Conservation (phyloP, 2,888 invertebrate genomes). For the Teinopalpus imperialis region DNA sequence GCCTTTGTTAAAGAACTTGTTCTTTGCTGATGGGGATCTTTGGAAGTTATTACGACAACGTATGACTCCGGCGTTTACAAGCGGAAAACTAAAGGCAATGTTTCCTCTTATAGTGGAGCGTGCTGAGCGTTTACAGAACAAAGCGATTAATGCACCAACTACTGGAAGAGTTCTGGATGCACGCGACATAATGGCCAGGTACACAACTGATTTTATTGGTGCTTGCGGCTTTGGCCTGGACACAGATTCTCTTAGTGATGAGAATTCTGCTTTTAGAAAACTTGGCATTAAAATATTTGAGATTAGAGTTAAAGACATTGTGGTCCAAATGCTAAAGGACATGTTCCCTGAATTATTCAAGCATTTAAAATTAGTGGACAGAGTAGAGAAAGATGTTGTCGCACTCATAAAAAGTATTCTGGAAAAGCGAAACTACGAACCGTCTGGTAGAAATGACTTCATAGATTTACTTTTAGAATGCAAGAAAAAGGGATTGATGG, state of each 20-base stretch:
- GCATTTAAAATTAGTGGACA: constrained; percentile 38
- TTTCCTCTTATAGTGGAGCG: constrained; percentile 9
- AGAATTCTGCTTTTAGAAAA: constrained; percentile 12
- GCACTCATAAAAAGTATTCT: constrained; percentile 40
- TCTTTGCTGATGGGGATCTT: constrained; percentile 54
- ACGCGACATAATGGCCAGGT: constrained; percentile 13
- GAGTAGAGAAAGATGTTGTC: constrained; percentile 48
- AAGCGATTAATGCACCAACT: neutral
- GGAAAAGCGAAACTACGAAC: constrained; percentile 43
- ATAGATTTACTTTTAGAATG: constrained; percentile 51
- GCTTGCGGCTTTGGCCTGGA: constrained; percentile 41
- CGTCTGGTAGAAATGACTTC: constrained; percentile 49
- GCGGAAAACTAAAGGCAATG: constrained; percentile 37
- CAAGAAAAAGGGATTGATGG: constrained; percentile 42
- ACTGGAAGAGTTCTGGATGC: constrained; percentile 5
- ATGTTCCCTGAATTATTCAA: constrained; percentile 48
- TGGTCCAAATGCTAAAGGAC: constrained; percentile 40
- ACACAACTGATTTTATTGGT: constrained; percentile 39
- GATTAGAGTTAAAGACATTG: constrained; percentile 34
- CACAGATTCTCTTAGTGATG: constrained; percentile 24
- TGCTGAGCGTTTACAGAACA: constrained; percentile 3
- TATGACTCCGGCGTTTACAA: constrained; percentile 55
- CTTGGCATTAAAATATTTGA: constrained; percentile 40
- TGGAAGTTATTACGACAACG: constrained; percentile 57
- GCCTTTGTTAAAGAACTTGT: constrained; percentile 53